Evolutionary conservation across 2,797 vertebrate species (phyloP).

Genomic region (Pygocentrus nattereri): DNA sequence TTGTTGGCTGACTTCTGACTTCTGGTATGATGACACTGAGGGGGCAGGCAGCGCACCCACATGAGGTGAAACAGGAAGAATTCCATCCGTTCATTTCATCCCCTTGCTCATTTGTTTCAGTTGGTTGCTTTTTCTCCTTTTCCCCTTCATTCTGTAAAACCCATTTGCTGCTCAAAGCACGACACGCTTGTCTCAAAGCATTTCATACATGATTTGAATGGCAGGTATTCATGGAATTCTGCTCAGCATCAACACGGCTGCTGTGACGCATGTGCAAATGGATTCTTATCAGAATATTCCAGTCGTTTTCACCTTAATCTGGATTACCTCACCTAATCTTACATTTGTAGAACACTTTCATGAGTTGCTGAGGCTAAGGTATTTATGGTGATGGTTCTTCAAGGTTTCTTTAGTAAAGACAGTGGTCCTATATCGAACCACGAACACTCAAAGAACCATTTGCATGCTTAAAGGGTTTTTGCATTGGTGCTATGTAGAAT

Average conservation of each 20-base stretch:
- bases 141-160: conserved; percentile 67
- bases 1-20: conserved; percentile 9
- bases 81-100: neutral
- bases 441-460: too few relatives aligned
- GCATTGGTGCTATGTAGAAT: too few relatives aligned
- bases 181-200: conserved; percentile 66
- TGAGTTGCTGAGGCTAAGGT: too few relatives aligned
- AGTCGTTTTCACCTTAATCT: neutral
- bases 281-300: neutral
- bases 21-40: neutral
- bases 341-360: too few relatives aligned
- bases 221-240: conserved; percentile 78
- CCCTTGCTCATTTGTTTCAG: conserved; percentile 11
- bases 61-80: conserved; percentile 35
- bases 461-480: too few relatives aligned
- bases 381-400: too few relatives aligned
- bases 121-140: conserved; percentile 6
- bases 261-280: conserved; percentile 16
- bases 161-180: conserved; percentile 65
- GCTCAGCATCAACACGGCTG: conserved; percentile 64
- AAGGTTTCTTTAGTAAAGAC: too few relatives aligned
- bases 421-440: too few relatives aligned
- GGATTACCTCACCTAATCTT: neutral
- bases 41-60: conserved; percentile 12
- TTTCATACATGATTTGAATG: conserved; percentile 76